These are phyloP conservation scores for Malacosoma neustria DNA, from an alignment of 2,888 invertebrate species.

Conservation along the genomic window DNA sequence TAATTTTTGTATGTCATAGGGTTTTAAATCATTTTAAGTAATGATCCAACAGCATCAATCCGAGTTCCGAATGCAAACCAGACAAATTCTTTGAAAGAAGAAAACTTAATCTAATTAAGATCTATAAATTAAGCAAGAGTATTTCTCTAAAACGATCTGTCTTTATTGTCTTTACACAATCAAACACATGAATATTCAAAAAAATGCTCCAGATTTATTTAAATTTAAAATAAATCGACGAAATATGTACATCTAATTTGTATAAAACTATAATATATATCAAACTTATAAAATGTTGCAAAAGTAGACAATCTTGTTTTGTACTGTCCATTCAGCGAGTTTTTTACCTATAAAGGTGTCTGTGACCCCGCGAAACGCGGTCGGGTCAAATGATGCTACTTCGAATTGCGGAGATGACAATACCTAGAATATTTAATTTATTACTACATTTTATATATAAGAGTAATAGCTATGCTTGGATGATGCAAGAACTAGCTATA, in stretches of 20 bases:
- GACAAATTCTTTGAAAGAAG: too few relatives aligned
- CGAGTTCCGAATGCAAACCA: too few relatives aligned
- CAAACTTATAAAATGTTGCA: neutral
- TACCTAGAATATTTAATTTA: too few relatives aligned
- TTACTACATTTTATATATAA: too few relatives aligned
- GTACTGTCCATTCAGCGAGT: neutral
- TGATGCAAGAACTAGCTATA: too few relatives aligned
- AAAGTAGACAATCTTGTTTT: neutral
- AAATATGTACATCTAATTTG: neutral
- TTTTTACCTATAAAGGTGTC: neutral
- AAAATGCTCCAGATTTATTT: neutral
- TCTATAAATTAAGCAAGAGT: neutral
- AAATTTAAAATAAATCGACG: neutral
- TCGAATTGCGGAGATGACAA: neutral
- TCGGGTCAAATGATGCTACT: neutral
- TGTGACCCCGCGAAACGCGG: neutral
- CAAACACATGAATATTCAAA: conserved; percentile 1
- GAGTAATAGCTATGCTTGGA: too few relatives aligned
- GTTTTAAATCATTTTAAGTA: too few relatives aligned
- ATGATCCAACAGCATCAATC: too few relatives aligned
- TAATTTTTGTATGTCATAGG: too few relatives aligned
- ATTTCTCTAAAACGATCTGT: neutral
- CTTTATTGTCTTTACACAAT: too few relatives aligned
- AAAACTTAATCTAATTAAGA: too few relatives aligned
- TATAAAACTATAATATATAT: neutral